phyloP scores from a whole-genome alignment of 64 coral and sea anemone genomes.

The Stichodactyla mertensii region DNA sequence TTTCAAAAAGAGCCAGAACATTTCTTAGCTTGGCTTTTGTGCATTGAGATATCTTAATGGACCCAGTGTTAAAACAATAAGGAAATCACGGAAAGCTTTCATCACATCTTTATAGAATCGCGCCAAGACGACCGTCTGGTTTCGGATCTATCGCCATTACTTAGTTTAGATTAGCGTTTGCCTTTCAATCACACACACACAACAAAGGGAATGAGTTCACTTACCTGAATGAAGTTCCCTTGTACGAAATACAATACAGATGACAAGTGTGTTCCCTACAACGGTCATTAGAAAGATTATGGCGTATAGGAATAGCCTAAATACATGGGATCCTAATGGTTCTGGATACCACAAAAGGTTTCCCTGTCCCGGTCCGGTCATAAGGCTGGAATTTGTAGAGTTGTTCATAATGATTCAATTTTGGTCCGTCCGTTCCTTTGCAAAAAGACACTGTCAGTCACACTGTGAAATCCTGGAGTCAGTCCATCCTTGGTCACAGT shows the following conservation, averaged over 20 bases:
- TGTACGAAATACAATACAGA: constrained; percentile 43
- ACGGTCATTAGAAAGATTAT: constrained; percentile 45
- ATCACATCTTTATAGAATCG: neutral
- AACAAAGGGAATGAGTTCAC: neutral
- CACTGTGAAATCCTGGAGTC: neutral
- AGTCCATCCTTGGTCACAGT: neutral
- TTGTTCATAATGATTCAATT: neutral
- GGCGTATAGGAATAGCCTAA: constrained; percentile 49
- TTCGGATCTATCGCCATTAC: neutral
- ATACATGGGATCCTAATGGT: constrained; percentile 43
- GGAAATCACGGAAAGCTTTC: neutral
- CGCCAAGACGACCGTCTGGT: neutral
- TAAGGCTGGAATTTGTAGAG: constrained; percentile 8
- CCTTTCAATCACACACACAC: neutral
- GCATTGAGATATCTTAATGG: neutral
- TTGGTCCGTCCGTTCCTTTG: neutral
- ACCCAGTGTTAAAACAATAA: neutral
- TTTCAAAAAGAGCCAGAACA: neutral
- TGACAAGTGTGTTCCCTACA: constrained; percentile 32
- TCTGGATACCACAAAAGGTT: neutral
- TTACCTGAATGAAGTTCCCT: constrained; percentile 51
- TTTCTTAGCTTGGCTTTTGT: neutral
- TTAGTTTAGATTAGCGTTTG: neutral
- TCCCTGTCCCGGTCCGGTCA: neutral
- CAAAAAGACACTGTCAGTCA: neutral